Conservation (phyloP, 2,113 vertebrate species). For the Gadus chalcogrammus region DNA sequence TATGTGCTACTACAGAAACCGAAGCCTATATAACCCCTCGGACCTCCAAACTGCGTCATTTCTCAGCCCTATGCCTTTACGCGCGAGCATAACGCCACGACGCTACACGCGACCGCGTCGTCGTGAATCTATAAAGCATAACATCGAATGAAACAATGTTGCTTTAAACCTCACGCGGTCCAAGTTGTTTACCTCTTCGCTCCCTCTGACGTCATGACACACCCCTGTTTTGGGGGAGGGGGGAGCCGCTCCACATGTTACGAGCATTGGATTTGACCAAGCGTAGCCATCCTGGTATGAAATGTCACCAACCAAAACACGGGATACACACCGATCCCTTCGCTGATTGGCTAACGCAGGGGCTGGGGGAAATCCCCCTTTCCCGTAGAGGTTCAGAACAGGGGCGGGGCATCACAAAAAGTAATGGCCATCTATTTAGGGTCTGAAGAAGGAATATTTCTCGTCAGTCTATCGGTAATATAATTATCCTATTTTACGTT, state of each 20-base stretch:
- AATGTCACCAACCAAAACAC: slow-evolving; percentile 52
- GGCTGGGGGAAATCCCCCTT: slow-evolving; percentile 64
- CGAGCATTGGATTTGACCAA: slow-evolving; percentile 47
- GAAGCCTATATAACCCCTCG: neutral
- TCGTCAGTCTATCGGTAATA: slow-evolving; percentile 39
- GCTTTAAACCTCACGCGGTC: slow-evolving; percentile 78
- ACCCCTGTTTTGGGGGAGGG: slow-evolving; percentile 70
- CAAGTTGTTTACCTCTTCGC: slow-evolving; percentile 80
- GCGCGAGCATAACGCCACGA: neutral
- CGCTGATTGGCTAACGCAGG: slow-evolving; percentile 60
- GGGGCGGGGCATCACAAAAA: slow-evolving; percentile 68
- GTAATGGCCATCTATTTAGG: slow-evolving; percentile 73
- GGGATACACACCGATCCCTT: slow-evolving; percentile 17
- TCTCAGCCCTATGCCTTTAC: neutral
- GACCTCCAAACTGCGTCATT: neutral
- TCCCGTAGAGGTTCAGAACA: slow-evolving; percentile 37
- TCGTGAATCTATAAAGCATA: slow-evolving; percentile 24
- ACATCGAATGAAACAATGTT: slow-evolving; percentile 45
- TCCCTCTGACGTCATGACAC: slow-evolving; percentile 80
- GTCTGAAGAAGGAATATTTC: slow-evolving; percentile 57
- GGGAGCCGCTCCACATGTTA: slow-evolving; percentile 42
- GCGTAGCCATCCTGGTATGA: slow-evolving; percentile 6
- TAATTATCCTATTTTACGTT: slow-evolving; percentile 26
- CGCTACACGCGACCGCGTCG: too few relatives aligned
- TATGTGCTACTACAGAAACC: neutral